Conservation (phyloP, 2,888 invertebrate species). For the Melieria picta region DNA sequence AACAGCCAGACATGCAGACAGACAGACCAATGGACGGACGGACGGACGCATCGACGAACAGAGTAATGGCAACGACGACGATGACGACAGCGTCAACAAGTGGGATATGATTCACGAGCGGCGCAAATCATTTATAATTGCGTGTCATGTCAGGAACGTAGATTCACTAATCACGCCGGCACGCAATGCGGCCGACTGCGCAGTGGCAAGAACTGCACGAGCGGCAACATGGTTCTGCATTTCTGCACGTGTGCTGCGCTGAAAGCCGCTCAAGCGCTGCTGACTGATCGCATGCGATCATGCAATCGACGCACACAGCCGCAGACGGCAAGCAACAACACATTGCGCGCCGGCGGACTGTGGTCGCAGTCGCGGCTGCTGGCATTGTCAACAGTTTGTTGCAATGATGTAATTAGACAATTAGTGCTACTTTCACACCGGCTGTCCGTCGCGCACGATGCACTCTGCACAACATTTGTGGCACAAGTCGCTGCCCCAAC, state of each 20-base stretch:
- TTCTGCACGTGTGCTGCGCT: constrained; percentile 14
- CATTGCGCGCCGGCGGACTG: neutral
- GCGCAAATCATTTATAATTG: constrained; percentile 37
- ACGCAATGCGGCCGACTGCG: constrained; percentile 32
- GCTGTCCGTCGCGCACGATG: neutral
- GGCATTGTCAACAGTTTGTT: constrained; percentile 32
- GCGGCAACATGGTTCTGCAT: too few species aligned
- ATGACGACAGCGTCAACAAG: constrained; percentile 7
- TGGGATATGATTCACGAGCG: constrained; percentile 13
- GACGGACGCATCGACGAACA: too few species aligned
- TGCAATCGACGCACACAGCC: constrained; percentile 21
- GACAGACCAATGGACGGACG: too few species aligned
- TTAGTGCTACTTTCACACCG: constrained; percentile 57
- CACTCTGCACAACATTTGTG: neutral
- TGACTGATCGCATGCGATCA: constrained; percentile 36
- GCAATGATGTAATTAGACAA: constrained; percentile 53
- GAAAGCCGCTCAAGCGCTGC: constrained; percentile 19
- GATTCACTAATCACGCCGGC: constrained; percentile 34
- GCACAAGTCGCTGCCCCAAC: neutral
- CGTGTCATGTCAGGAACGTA: constrained; percentile 30
- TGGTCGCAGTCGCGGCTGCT: neutral
- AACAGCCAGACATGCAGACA: too few species aligned
- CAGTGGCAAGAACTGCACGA: neutral
- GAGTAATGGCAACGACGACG: constrained; percentile 14
- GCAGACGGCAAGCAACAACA: neutral